Evolutionary conservation across 2,888 invertebrate species (phyloP), one percentile per base, ranked within the genome.

Genomic region (Diabrotica balteata): DNA sequence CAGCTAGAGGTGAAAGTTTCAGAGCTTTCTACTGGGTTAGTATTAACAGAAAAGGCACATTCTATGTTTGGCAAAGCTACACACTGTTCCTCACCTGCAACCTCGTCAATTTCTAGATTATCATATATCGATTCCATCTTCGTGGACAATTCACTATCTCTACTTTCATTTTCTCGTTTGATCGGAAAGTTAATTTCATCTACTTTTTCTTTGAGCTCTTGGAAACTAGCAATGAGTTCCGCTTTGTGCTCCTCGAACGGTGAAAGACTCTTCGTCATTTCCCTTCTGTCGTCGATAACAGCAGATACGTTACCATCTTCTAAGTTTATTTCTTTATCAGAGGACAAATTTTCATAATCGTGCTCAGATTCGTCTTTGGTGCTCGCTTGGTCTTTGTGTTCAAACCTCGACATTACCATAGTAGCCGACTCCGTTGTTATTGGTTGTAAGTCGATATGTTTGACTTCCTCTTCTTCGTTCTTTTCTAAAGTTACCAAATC

Each of bases 11-110:
- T 72, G 58, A 75, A 76, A 65, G 67, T 59, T 61, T 54, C 60
- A 47, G 47, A 52, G 61, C 62, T 60, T 64, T 70, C 73, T 64
- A 69, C 59, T 46, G 58, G 66, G 67, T 74, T 73, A 74, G 73
- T 73, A 58, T 72, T 70, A 67, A 63, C 60, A 59, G 71, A 69
- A 73, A 66, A 73, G 69, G 75, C 75, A 74, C 76, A 78, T 72
- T 78, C 76, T 69, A 63, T 66, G 67, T 70, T 71, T 66, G 75
- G 74, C 70, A 78, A 79, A 80, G 78, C 77, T 71, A 73, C 68
- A 81, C 78, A 80, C 78, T 67, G 59, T 58, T 65, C 76, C 83
- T 84, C 84, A 83, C 83, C 83, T 82, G 80, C 73, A 69, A 72
- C 73, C 71, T 67, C 69, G 10, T 72, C 66, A 11, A 49, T 61